These are phyloP conservation scores for Pristionchus maxplancki DNA, from an alignment of 2,888 invertebrate genomes.

Conservation along the genomic window DNA sequence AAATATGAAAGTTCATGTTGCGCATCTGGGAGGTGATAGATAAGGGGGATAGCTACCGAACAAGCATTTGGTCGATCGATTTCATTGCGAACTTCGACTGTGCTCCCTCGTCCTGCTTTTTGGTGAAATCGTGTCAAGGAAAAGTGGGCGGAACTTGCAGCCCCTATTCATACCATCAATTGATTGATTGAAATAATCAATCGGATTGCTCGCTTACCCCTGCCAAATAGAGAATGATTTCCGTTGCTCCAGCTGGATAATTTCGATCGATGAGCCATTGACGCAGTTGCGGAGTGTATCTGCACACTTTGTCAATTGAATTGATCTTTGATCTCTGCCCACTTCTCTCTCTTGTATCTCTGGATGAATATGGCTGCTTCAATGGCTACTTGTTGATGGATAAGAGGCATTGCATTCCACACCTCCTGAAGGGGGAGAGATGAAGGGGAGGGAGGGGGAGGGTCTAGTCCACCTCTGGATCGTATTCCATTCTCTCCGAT, in stretches of 20 bases:
- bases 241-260: background rate
- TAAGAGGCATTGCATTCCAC: conserved; percentile 16
- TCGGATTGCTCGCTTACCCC: background rate
- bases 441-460: background rate
- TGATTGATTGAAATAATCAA: too few species aligned
- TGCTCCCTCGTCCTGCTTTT: too few species aligned
- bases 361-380: background rate
- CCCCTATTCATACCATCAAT: too few species aligned
- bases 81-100: too few species aligned
- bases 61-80: too few species aligned
- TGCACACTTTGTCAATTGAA: background rate
- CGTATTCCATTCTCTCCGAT: background rate
- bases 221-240: background rate
- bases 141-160: too few species aligned
- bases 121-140: too few species aligned
- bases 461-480: background rate
- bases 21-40: too few species aligned
- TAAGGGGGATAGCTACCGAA: too few species aligned
- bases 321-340: background rate
- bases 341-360: background rate
- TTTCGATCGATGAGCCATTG: conserved; percentile 16
- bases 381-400: background rate
- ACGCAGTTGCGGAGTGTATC: conserved; percentile 5
- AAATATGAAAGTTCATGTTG: too few species aligned
- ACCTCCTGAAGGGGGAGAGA: background rate